Base-by-base conservation (phyloP, 30 jellyfish, hydroid and myxozoan species). In the Aurelia sp. region DNA sequence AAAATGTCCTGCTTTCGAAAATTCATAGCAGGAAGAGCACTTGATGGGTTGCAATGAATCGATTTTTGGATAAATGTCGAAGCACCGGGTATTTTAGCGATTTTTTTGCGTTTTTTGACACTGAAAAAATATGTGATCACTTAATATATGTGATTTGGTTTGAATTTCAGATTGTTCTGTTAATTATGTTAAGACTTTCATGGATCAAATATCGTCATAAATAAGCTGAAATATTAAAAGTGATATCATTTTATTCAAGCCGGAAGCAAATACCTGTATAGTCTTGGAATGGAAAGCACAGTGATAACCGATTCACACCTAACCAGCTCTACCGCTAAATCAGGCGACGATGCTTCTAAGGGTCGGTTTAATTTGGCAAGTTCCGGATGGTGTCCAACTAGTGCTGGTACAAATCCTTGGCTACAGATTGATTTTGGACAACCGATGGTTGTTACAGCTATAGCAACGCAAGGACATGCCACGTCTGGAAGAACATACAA, bases 271-370 rank as follows among this genome's bases (percentile, higher is more conserved):
- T 24, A 41, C 12, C 24, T 76, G 27, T 87, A 58, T 59, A 27
- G 76, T 17, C 81, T 87, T 33, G 96, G 96, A 9, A 64, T 87
- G 91, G 96, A 87, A 60, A 75, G 82, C 24, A 52, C 75, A 51
- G 86, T 76, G 13, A 76, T 87, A 15, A 72, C 24, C 52, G 91
- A 87, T 41, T 53, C 81, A 16, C 90, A 87, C n/a, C 66, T 87
- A 11, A 51, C 79, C 55, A 5, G 57, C 15, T 87, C 96, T 30
- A 16, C 79, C 3, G 44, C 53, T 8, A 1, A 22, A 8, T 15
- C 19, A 16, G 3, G 31, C 19, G 60, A 76, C 87, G 87, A 84
- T 51, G 65, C 90, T 15, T 44, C 31, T 8, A 16, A 27, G 4
- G 96, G 64, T 20, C 79, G 96, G 2, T 57, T 87, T 17, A 60